Conservation (phyloP, 2,797 vertebrate species). For the Jordanella pulchra region DNA sequence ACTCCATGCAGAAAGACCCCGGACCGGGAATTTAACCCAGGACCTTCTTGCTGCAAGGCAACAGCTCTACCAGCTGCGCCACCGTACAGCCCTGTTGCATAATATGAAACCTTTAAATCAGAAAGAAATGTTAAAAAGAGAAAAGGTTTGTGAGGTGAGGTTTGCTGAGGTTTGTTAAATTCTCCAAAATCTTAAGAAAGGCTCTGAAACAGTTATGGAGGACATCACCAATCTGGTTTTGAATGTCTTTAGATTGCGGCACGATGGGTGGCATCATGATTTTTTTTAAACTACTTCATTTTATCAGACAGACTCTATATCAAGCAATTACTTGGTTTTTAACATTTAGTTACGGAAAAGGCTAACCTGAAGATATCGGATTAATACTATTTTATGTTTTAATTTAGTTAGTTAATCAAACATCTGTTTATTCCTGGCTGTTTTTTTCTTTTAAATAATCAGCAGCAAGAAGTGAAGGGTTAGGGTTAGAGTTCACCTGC, state of each 20-base stretch:
- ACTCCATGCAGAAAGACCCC: no score
- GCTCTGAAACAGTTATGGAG: not conserved
- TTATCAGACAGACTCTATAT: not conserved
- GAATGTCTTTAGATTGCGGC: not conserved
- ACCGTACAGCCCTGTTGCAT: no score
- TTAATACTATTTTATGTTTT: not conserved
- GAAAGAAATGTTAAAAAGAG: no score
- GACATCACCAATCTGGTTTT: not conserved
- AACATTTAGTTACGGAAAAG: not conserved
- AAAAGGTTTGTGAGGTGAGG: no score
- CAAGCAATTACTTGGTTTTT: not conserved
- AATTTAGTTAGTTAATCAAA: not conserved
- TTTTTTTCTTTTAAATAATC: not conserved
- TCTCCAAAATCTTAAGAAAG: not conserved
- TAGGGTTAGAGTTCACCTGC: not conserved
- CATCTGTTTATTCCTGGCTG: not conserved
- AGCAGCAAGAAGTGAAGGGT: not conserved
- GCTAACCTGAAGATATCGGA: not conserved
- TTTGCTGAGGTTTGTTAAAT: not conserved
- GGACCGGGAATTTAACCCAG: no score
- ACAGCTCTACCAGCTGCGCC: no score
- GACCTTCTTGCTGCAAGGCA: no score
- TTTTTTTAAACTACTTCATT: not conserved
- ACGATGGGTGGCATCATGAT: not conserved
- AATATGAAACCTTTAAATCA: no score